Percentiles rank a stretch among this genome's conserved stretches.
These are phyloP conservation scores for Beroe forskalii DNA, from an alignment of 37 sponge, comb jelly and placozoan genomes.

Conservation along the genomic window DNA sequence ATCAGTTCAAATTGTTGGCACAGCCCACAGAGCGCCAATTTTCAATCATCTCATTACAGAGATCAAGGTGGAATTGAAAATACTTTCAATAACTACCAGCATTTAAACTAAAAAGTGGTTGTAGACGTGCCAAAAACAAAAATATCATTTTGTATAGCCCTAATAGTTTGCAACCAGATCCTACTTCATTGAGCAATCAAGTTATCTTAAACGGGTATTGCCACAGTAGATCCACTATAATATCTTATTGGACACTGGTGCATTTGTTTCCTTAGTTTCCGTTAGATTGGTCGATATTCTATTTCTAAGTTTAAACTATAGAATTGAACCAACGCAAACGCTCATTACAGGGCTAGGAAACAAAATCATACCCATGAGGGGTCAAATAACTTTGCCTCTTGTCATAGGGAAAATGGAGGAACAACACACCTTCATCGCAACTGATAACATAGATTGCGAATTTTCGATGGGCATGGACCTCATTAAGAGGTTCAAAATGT, in stretches of 20 bases:
- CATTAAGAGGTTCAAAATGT: not conserved
- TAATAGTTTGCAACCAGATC: not conserved
- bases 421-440: not conserved
- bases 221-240: not conserved
- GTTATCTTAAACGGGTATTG: not conserved
- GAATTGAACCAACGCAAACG: not conserved
- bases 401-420: not conserved
- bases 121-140: not conserved
- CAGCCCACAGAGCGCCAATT: no score
- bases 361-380: not conserved
- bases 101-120: conserved; percentile 39
- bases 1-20: no score
- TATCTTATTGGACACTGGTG: conserved; percentile 1
- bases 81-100: no score
- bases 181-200: not conserved
- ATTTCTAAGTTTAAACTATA: not conserved
- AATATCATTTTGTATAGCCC: not conserved
- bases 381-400: not conserved
- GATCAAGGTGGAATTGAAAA: no score
- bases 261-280: not conserved
- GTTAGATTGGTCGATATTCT: not conserved
- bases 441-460: no score
- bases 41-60: no score
- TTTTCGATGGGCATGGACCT: no score
- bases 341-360: not conserved